Evolutionary conservation across 2,888 invertebrate species (phyloP), one percentile per base, ranked within the genome.

Genomic region (Cosmia pyralina): DNA sequence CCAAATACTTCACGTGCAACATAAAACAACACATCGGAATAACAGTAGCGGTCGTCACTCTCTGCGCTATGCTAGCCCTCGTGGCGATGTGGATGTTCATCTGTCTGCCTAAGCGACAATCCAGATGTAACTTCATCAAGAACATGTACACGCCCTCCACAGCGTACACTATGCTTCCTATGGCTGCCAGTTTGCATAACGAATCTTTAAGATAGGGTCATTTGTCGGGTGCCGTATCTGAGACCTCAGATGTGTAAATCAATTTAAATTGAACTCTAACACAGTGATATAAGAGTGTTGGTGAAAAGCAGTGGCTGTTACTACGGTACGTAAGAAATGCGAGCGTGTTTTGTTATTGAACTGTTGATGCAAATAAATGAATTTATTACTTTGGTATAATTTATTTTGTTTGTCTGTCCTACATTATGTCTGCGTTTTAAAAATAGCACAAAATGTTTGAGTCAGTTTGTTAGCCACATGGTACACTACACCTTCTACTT

Each of bases 1-100:
- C 87, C 0, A 91, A 94, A 60, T 95, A 95, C 84, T 93, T 97
- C 80, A 85, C 87, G 0, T 97, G 97, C 0, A 76, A 86, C 3
- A 83, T 8, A 2, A 1, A 53, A 17, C 15, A 28, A 2, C 34
- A 88, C 77, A 68, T 91, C 0, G 93, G 93, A 0, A 69, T 91
- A 0, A 85, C 87, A 0, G 79, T 95, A 22, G 90, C 92, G 0
- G 85, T 90, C 0, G 82, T 93, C 0, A 81, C 91, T 0, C 82
- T 94, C 7, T 92, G 93, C 72, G 64, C 92, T 0, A 69, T 91
- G 0, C 82, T 95, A 0, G 85, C 92, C 0, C 70, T 87, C 0
- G 75, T 94, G 2, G 95, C 93, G 0, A 59, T 95, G 4, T 95
- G 95, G 94, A 83, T 96, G 63, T 95, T 94, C 72, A 74, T 94